Base-by-base conservation (phyloP, 2,113 vertebrate species). In the Campylorhamphus procurvoides region DNA sequence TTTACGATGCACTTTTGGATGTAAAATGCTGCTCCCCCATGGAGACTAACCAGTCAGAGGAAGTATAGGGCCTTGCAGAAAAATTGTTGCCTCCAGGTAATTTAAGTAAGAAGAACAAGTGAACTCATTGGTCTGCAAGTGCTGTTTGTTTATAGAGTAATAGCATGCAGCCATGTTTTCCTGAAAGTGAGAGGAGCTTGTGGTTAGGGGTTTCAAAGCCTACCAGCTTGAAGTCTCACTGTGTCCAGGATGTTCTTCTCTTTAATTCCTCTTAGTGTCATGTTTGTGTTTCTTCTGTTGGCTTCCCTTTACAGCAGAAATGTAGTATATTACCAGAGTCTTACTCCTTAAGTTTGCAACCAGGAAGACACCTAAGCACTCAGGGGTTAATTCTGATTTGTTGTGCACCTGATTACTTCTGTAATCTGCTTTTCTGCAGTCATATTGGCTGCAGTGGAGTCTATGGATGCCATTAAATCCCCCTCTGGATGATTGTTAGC, bases 141-240 rank as follows among this genome's bases (percentile, higher is more conserved):
- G 16, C 40, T 86, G 7, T 59, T 67, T 87, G 15, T 69, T 86
- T 60, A 3, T 31, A 60, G 52, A 50, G 13, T 55, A 56, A n/a
- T 44, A 74, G 33, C 10, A 8, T 33, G 44, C 18, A 78, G 14
- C 12, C 17, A 17, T 79, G 9, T 59, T 81, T 81, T 49, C 18
- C 59, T 77, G 53, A 53, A 62, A 4, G 29, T 40, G 39, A 37
- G 31, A 63, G 55, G 46, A 28, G 6, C n/a, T 56, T 0, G 0
- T 67, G 40, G 5, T 50, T 63, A 68, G 14, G 12, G 19, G 60
- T 84, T 84, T 89, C 19, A 31, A 69, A 80, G 18, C 33, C 46
- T 67, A 24, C 25, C 17, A 63, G 10, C 28, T 81, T 74, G 23
- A 84, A 69, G 28, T 37, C 12, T 88, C 14, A 46, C 42, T 58